These are phyloP conservation scores for Meriones unguiculatus DNA, from an alignment of 2,113 vertebrate species.

Conservation along the genomic window DNA sequence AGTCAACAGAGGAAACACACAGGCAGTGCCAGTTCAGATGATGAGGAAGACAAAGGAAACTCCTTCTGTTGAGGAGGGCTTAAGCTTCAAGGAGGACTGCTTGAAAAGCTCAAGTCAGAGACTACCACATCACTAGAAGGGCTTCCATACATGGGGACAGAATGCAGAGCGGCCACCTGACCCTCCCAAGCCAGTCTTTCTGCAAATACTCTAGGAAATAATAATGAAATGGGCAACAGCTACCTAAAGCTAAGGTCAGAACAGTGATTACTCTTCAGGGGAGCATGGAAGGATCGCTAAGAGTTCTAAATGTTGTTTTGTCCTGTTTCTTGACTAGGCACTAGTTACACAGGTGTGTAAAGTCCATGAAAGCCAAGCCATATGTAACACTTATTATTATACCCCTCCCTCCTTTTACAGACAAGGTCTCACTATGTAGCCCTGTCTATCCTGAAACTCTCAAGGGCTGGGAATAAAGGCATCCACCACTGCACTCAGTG, in stretches of 20 bases:
- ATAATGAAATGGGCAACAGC: not conserved
- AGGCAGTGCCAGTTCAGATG: not conserved
- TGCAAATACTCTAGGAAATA: not conserved
- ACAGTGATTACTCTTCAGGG: not conserved
- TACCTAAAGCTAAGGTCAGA: not conserved
- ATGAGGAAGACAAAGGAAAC: not conserved
- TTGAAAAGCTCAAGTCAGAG: not conserved
- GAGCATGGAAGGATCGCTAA: not conserved
- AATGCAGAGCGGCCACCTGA: not conserved
- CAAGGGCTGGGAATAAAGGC: not conserved
- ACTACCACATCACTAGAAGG: not conserved
- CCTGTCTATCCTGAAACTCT: not conserved
- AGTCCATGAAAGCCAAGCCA: not conserved
- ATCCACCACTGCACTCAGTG: not conserved
- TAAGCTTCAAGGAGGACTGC: not conserved
- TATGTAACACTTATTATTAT: not conserved
- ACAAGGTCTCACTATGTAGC: no score
- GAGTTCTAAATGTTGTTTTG: not conserved
- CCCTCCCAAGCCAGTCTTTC: not conserved
- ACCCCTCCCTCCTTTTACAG: not conserved
- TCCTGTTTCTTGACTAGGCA: not conserved
- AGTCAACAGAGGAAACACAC: no score
- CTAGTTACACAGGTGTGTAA: not conserved
- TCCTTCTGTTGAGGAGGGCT: not conserved
- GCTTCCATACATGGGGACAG: not conserved